A percentile compares a stretch with the other conserved stretches of the same genome.
These are phyloP conservation scores for Chiloscyllium punctatum DNA, from an alignment of 2,797 vertebrate species.

Conservation along the genomic window DNA sequence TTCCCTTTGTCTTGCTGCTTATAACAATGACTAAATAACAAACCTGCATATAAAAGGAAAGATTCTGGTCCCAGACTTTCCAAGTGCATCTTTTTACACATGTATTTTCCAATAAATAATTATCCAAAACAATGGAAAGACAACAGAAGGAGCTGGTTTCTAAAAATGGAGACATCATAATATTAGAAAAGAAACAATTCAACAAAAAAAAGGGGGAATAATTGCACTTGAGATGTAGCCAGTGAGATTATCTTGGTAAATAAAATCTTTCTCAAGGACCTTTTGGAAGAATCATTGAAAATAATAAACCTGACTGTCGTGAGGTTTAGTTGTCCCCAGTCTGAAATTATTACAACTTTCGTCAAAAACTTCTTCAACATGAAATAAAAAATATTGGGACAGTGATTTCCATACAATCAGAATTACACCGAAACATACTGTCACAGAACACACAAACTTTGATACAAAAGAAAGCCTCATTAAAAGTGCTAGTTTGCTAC, in stretches of 20 bases:
- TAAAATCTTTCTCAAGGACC: neutral
- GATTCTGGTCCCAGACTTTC: neutral
- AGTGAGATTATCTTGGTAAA: neutral
- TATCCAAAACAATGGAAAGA: neutral
- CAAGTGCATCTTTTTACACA: conserved; percentile 4
- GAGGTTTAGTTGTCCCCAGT: neutral
- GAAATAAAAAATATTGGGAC: neutral
- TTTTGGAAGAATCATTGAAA: neutral
- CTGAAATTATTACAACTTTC: neutral
- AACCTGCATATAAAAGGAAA: neutral
- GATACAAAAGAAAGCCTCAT: neutral
- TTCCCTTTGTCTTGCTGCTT: neutral
- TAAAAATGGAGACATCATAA: neutral
- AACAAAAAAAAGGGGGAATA: neutral
- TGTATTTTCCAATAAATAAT: conserved; percentile 20
- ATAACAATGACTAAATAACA: conserved; percentile 1
- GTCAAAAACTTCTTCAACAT: neutral
- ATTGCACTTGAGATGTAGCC: conserved; percentile 23
- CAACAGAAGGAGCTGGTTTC: neutral
- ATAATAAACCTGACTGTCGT: neutral
- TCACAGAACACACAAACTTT: neutral
- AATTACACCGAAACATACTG: conserved; percentile 6
- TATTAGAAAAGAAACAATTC: neutral
- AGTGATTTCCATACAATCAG: neutral
- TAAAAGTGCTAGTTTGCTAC: conserved; percentile 24